These are phyloP conservation scores for Sternarchorhynchus goeldii DNA, from an alignment of 2,797 vertebrate species.

Conservation along the genomic window DNA sequence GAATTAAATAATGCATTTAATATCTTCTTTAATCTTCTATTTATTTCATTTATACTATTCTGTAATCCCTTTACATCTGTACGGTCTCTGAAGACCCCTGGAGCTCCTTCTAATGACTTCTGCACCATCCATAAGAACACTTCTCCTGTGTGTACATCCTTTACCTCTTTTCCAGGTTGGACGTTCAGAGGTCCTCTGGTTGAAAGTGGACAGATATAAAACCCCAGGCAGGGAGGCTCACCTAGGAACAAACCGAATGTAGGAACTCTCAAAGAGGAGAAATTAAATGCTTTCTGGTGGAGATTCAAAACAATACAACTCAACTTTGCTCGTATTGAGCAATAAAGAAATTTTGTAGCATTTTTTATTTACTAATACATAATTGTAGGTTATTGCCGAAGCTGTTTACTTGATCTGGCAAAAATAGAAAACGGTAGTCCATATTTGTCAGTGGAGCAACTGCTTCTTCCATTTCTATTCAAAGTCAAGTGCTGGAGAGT, in stretches of 20 bases:
- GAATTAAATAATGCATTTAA: not conserved
- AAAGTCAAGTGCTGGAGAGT: not conserved
- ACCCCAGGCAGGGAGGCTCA: slow-evolving; percentile 49
- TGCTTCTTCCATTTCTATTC: not conserved
- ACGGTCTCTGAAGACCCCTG: not conserved
- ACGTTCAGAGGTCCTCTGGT: slow-evolving; percentile 52
- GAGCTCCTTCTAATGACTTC: slow-evolving; percentile 6
- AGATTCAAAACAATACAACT: slow-evolving; percentile 33
- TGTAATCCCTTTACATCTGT: not conserved
- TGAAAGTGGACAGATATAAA: slow-evolving; percentile 53
- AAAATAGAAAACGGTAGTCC: not conserved
- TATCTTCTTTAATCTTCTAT: slow-evolving; percentile 2
- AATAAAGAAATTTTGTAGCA: not conserved
- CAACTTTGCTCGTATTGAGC: not conserved
- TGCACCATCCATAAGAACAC: slow-evolving; percentile 11
- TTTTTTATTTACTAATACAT: slow-evolving; percentile 4
- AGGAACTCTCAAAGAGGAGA: slow-evolving; percentile 49
- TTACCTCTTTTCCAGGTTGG: slow-evolving; percentile 54
- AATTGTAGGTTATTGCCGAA: not conserved
- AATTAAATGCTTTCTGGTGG: slow-evolving; percentile 39
- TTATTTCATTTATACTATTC: not conserved
- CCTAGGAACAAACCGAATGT: slow-evolving; percentile 56
- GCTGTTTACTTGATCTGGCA: not conserved
- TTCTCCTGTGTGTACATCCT: slow-evolving; percentile 39
- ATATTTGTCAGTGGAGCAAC: not conserved